phyloP scores from a whole-genome alignment of 2,113 vertebrate species.

The Centrocercus urophasianus region DNA sequence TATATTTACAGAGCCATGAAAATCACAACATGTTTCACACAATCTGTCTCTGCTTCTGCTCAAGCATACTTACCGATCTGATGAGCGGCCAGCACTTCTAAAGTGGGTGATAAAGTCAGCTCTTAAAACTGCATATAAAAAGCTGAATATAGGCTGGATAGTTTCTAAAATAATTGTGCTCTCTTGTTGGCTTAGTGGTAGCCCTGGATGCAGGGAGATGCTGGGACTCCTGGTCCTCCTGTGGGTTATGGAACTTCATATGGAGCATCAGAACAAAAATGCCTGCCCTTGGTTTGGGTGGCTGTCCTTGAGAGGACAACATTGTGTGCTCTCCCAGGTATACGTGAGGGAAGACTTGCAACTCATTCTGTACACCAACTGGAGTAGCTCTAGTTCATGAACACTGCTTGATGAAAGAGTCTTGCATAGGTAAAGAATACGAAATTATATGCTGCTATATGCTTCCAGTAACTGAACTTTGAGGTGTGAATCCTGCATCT shows the following conservation, averaged over 20 bases:
- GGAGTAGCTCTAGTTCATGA: not conserved
- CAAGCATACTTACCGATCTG: not conserved
- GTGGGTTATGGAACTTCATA: not conserved
- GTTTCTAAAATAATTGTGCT: not conserved
- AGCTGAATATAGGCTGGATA: not conserved
- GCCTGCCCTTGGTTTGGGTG: not conserved
- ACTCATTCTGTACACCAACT: not conserved
- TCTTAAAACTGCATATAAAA: not conserved
- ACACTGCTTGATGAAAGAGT: not conserved
- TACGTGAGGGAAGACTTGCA: not conserved
- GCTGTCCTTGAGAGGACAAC: not conserved
- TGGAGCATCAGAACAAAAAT: not conserved
- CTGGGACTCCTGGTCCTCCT: not conserved
- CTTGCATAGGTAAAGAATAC: not conserved
- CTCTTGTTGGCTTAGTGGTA: not conserved
- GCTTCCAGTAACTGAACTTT: not conserved
- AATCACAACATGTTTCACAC: not conserved
- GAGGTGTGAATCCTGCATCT: not conserved
- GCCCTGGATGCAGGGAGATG: not conserved
- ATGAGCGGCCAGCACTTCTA: not conserved
- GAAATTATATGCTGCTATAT: not conserved
- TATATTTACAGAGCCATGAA: constrained; percentile 2
- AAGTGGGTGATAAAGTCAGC: not conserved
- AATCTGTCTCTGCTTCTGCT: constrained; percentile 26
- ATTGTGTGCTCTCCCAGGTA: not conserved